These are phyloP conservation scores for Gopherus evgoodei DNA, from an alignment of 2,113 vertebrate genomes.

Conservation along the genomic window DNA sequence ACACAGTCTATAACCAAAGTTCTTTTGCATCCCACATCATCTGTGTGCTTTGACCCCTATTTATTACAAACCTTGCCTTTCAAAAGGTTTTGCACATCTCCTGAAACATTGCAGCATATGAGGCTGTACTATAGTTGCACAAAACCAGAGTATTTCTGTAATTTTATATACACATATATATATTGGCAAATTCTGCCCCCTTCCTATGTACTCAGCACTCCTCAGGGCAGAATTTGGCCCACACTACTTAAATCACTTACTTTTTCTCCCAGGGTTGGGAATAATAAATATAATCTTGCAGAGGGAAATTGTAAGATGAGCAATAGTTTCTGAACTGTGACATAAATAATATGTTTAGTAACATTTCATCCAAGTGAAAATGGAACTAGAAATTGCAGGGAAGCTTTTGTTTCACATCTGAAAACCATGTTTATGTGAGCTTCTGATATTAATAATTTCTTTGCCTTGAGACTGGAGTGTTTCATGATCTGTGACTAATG, in stretches of 20 bases:
- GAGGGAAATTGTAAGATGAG: not conserved
- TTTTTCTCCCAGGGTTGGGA: not conserved
- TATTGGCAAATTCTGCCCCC: not conserved
- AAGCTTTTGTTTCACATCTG: constrained; percentile 34
- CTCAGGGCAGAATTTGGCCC: not conserved
- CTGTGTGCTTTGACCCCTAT: not conserved
- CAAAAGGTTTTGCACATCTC: not conserved
- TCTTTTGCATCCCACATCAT: not conserved
- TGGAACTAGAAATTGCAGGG: not conserved
- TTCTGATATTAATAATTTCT: constrained; percentile 39
- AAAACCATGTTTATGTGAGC: constrained; percentile 30
- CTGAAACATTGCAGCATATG: not conserved
- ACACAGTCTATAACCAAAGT: not conserved
- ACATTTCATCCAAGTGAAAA: constrained; percentile 25
- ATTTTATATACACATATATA: not conserved
- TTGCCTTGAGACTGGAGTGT: constrained; percentile 47
- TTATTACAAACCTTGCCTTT: not conserved
- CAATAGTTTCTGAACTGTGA: not conserved
- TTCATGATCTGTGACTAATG: constrained; percentile 60
- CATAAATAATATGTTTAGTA: constrained; percentile 3
- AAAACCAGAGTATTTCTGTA: not conserved
- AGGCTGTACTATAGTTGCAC: not conserved
- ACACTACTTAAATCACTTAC: not conserved
- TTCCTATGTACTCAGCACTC: not conserved
- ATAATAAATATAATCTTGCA: not conserved